Evolutionary conservation across 2,113 vertebrate genomes (phyloP).

Genomic region (Nothobranchius kuhntae): DNA sequence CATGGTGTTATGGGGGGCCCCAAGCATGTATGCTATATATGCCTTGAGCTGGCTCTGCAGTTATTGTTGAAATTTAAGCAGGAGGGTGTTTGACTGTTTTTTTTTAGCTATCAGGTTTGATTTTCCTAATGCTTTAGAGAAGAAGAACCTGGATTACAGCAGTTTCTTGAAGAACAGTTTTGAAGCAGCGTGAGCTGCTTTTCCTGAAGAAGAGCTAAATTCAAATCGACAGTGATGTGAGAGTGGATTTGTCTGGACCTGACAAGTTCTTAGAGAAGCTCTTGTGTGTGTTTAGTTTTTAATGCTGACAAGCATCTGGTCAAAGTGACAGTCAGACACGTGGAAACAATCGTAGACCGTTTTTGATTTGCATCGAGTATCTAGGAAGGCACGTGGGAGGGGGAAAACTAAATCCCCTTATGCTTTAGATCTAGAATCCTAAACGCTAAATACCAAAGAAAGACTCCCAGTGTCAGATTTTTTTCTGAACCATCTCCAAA

Average conservation of each 20-base stretch:
- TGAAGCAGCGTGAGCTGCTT: conserved; percentile 29
- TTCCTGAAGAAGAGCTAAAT: conserved; percentile 13
- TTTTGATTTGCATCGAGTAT: conserved; percentile 26
- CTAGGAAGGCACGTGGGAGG: neutral
- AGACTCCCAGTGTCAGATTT: conserved; percentile 19
- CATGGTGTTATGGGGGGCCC: no score
- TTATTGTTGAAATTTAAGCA: no score
- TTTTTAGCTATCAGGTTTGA: conserved; percentile 2
- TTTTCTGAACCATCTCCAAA: conserved; percentile 24
- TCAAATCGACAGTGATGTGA: conserved; percentile 5
- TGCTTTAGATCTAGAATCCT: conserved; percentile 23
- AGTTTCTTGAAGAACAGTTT: conserved; percentile 9
- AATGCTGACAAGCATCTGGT: conserved; percentile 37
- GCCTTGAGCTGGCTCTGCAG: no score
- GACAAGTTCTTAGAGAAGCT: neutral
- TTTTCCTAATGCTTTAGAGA: conserved; percentile 13
- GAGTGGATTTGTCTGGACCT: conserved; percentile 14
- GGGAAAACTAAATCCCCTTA: neutral
- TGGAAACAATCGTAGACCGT: conserved; percentile 17
- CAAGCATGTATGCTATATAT: no score
- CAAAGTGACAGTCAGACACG: conserved; percentile 11
- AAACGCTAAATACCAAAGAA: conserved; percentile 28
- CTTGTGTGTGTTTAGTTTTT: conserved; percentile 29
- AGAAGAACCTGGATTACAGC: conserved; percentile 4
- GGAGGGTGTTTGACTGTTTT: neutral